A percentile compares a stretch with the other conserved stretches of the same genome.
phyloP scores from a whole-genome alignment of 2,888 invertebrate genomes.

The Caenorhabditis sp. region DNA sequence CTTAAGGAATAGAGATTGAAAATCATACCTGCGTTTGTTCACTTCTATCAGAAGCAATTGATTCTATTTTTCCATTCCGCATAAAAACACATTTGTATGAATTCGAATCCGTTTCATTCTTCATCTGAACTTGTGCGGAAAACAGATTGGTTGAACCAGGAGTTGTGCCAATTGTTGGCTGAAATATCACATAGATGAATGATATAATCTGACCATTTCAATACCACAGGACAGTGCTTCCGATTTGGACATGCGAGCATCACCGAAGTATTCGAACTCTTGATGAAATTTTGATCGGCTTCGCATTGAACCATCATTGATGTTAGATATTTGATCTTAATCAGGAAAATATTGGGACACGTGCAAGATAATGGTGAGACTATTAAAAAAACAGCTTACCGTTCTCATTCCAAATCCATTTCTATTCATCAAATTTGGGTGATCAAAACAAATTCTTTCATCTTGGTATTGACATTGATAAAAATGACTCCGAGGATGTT shows the following conservation, averaged over 20 bases:
- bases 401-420: not conserved
- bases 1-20: not conserved
- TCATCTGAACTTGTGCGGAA: not conserved
- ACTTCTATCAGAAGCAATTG: conserved; percentile 1
- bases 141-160: not conserved
- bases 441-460: conserved; percentile 15
- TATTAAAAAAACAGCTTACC: no score
- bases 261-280: not conserved
- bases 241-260: conserved; percentile 25
- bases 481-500: not conserved
- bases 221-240: conserved; percentile 3
- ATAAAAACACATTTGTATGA: conserved; percentile 24
- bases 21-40: not conserved
- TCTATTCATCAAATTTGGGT: not conserved
- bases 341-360: no score
- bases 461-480: conserved; percentile 36
- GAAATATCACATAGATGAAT: not conserved
- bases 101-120: not conserved
- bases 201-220: not conserved
- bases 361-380: no score
- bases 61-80: conserved; percentile 15
- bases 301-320: no score
- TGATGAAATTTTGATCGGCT: no score
- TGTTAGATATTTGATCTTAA: not conserved
- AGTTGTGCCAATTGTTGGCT: not conserved